Conservation (phyloP, 1,140 invertebrate species). For the Dysdera silvatica region DNA sequence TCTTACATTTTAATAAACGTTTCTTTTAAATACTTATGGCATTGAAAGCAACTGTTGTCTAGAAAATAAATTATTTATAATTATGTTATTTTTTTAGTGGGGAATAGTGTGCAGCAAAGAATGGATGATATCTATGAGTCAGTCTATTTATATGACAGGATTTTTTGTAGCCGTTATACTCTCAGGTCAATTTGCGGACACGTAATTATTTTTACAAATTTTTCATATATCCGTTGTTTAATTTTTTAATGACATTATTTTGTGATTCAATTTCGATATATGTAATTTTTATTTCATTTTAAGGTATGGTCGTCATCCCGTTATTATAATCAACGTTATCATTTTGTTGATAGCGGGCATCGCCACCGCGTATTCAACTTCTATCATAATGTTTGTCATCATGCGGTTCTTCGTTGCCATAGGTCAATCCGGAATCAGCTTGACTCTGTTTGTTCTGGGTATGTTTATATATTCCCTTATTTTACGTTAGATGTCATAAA, state of each 20-base stretch:
- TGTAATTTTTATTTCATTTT: neutral
- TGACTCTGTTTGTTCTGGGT: conserved; percentile 2
- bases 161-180: neutral
- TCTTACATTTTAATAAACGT: too few species aligned
- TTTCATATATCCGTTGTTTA: too few species aligned
- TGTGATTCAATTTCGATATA: neutral
- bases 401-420: conserved; percentile 8
- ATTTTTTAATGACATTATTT: neutral
- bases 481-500: too few species aligned
- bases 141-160: neutral
- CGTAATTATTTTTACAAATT: neutral
- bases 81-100: too few species aligned
- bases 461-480: too few species aligned
- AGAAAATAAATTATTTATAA: too few species aligned
- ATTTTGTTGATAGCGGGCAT: conserved; percentile 4
- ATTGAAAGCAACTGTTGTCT: too few species aligned
- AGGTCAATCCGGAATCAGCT: neutral
- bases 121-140: neutral
- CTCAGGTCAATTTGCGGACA: neutral
- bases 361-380: neutral
- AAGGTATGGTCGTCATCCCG: conserved; percentile 6
- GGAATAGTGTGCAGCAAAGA: neutral
- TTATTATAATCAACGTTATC: neutral
- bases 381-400: neutral
- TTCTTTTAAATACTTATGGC: too few species aligned